phyloP scores from a whole-genome alignment of 2,888 invertebrate species.

The Trypoxylon attenuatum region DNA sequence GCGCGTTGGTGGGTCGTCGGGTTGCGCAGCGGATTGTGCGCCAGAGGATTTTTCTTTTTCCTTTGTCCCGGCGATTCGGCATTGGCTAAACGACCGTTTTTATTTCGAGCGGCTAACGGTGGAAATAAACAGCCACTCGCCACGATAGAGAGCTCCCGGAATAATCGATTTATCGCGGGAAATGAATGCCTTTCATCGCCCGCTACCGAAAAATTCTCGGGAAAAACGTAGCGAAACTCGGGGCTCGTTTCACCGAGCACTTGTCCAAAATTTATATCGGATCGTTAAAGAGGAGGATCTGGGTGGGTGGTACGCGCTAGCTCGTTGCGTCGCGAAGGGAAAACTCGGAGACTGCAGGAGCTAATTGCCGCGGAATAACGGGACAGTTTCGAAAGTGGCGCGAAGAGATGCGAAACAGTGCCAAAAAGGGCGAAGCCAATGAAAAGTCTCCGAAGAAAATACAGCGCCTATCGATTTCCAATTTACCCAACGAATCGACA shows the following conservation, averaged over 20 bases:
- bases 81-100: slow-evolving; percentile 40
- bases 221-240: too few relatives aligned
- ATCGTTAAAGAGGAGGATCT: too few relatives aligned
- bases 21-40: slow-evolving; percentile 5
- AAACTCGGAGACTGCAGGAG: slow-evolving; percentile 1
- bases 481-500: slow-evolving; percentile 47
- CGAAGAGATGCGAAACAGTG: background rate
- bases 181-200: too few relatives aligned
- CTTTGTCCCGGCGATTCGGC: background rate
- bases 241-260: background rate
- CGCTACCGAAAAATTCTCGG: too few relatives aligned
- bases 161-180: too few relatives aligned
- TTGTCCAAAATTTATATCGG: too few relatives aligned
- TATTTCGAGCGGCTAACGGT: slow-evolving; percentile 7
- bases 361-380: background rate
- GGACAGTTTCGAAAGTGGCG: background rate
- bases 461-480: slow-evolving; percentile 57
- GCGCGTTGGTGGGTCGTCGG: background rate
- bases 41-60: too few relatives aligned
- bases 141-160: slow-evolving; percentile 6
- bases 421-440: too few relatives aligned
- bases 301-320: too few relatives aligned
- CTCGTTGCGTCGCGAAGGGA: background rate
- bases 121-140: slow-evolving; percentile 12
- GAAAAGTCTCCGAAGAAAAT: slow-evolving; percentile 32